phyloP scores from a whole-genome alignment of 2,888 invertebrate species.

The Agonopterix heracliana region DNA sequence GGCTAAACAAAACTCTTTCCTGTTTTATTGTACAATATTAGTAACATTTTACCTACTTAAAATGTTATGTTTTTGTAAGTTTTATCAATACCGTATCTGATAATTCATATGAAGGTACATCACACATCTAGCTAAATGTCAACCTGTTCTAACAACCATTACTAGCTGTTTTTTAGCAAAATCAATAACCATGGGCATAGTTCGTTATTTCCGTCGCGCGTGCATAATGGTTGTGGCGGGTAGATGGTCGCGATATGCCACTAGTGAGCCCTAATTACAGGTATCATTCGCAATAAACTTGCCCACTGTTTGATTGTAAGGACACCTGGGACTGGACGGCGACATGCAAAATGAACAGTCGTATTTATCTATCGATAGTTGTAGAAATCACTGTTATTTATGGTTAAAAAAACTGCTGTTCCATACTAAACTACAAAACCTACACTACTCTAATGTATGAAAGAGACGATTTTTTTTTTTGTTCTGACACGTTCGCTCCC shows the following conservation, averaged over 20 bases:
- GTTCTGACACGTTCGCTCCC: too few species aligned
- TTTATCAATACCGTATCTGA: too few species aligned
- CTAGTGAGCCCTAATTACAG: constrained; percentile 56
- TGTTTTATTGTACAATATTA: too few species aligned
- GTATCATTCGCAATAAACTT: constrained; percentile 69
- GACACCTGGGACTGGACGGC: constrained; percentile 18
- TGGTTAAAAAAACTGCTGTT: too few species aligned
- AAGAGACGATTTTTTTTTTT: too few species aligned
- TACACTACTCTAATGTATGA: too few species aligned
- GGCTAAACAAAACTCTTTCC: too few species aligned
- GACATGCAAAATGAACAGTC: constrained; percentile 8
- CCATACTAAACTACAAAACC: too few species aligned
- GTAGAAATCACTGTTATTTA: too few species aligned
- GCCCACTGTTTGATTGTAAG: constrained; percentile 30
- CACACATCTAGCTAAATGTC: neutral
- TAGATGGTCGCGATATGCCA: constrained; percentile 59
- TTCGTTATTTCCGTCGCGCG: constrained; percentile 56
- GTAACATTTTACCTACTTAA: too few species aligned
- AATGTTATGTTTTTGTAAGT: too few species aligned
- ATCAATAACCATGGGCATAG: constrained; percentile 48
- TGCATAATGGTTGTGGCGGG: constrained; percentile 44
- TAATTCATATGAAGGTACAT: neutral
- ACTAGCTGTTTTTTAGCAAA: constrained; percentile 40
- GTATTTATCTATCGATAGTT: neutral
- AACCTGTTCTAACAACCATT: too few species aligned